Evolutionary conservation across 1,140 invertebrate genomes (phyloP), one percentile per base, ranked within the genome.

Genomic region (Samia ricini): DNA sequence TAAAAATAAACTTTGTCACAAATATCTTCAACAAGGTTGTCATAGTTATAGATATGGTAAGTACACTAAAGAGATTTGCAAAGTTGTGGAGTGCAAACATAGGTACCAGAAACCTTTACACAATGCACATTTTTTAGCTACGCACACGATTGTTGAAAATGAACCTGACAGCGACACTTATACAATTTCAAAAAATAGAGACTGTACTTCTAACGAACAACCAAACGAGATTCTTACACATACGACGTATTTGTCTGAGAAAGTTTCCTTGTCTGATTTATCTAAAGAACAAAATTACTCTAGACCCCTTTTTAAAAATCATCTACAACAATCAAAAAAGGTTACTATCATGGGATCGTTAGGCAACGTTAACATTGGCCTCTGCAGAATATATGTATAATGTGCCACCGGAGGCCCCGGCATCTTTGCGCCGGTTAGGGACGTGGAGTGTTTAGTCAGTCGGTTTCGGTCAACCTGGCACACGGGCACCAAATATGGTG

Each of bases 1-100:
- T 18, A 23, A 60, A 21, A 60, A 60, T 49, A 60, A 60, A 51
- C 48, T 60, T 10, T 60, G 23, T 48, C 59, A 60, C 15, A 58
- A 60, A 60, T 60, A 42, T 23, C 22, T 60, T 3, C 48, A 50
- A 50, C 48, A 50, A 60, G 58, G 58, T 60, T 60, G 36, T n/a
- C 58, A 60, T 24, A 60, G 36, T 50, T 60, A 60, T 24, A 50
- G 24, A 50, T 22, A 60, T 50, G 48, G 58, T 36, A 60, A 60
- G 21, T 42, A 22, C 18, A 42, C 48, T 3, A 60, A 60, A 19
- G 58, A 60, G 22, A 48, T 60, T 60, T 60, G 58, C 42, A 22
- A 60, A 15, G 21, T 42, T 42, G 5, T 33, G 20, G 29, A 19
- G 20, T 60, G 58, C 15, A 60, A 21, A 15, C 33, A 5, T 23